phyloP scores from a whole-genome alignment of 1,140 invertebrate species.

The Sipha flava region DNA sequence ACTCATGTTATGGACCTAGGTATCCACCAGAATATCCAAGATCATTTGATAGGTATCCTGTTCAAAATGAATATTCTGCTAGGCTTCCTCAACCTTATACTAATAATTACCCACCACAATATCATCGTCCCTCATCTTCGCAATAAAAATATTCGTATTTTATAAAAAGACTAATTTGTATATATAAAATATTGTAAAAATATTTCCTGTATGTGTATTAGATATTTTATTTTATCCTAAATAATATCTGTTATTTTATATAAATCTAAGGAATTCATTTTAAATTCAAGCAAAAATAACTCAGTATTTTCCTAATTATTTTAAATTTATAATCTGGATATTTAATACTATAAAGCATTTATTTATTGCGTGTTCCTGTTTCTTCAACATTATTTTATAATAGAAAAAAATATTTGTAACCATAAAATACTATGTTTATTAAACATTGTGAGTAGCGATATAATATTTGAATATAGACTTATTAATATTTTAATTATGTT shows the following conservation, averaged over 20 bases:
- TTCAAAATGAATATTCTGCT: background rate
- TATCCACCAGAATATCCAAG: background rate
- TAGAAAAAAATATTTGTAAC: background rate
- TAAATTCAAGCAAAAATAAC: slow-evolving; percentile 1
- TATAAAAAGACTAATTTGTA: background rate
- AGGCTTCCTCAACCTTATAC: background rate
- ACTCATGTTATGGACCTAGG: background rate
- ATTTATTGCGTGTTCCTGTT: slow-evolving; percentile 26
- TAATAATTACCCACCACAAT: background rate
- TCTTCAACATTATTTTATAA: background rate
- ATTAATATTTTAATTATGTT: slow-evolving; percentile 28
- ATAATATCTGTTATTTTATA: background rate
- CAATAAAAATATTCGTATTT: background rate
- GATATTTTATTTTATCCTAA: background rate
- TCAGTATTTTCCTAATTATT: slow-evolving; percentile 20
- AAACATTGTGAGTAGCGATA: background rate
- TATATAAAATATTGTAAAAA: background rate
- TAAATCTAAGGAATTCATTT: background rate
- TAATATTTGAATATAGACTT: slow-evolving; percentile 29
- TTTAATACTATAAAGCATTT: slow-evolving; percentile 20
- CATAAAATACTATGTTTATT: slow-evolving; percentile 1
- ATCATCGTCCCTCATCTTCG: background rate
- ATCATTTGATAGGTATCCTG: background rate
- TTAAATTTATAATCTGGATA: slow-evolving; percentile 13
- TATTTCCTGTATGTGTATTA: background rate